These are phyloP conservation scores for Melanerpes aurifrons DNA, from an alignment of 2,113 vertebrate genomes.

Conservation along the genomic window DNA sequence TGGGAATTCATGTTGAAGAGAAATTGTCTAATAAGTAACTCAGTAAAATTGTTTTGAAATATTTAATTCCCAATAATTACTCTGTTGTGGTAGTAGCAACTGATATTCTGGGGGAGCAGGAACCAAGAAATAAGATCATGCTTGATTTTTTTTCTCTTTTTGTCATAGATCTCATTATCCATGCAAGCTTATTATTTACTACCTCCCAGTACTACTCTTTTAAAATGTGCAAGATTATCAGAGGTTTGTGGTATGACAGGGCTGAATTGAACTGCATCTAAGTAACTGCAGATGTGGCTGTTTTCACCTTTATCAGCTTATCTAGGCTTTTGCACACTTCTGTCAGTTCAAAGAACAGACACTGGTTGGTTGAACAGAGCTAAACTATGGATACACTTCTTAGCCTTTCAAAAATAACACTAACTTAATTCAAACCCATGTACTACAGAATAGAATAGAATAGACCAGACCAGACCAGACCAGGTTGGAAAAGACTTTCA, in stretches of 20 bases:
- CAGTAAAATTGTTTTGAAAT: not conserved
- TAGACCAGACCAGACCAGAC: no score
- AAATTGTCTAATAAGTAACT: not conserved
- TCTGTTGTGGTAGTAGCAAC: not conserved
- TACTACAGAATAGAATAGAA: not conserved
- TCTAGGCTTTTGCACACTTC: conserved; percentile 52
- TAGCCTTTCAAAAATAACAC: conserved; percentile 46
- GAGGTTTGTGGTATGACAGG: not conserved
- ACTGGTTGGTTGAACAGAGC: conserved; percentile 30
- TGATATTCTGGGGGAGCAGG: not conserved
- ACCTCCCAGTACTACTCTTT: not conserved
- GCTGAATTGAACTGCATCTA: conserved; percentile 34
- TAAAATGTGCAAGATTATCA: not conserved
- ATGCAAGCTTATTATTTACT: not conserved
- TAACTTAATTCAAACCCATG: conserved; percentile 37
- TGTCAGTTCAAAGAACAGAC: conserved; percentile 47
- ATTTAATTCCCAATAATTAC: not conserved
- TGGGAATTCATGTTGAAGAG: not conserved
- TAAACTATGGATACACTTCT: conserved; percentile 1
- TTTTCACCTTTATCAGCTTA: conserved; percentile 57
- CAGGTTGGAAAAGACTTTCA: no score
- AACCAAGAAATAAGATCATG: not conserved
- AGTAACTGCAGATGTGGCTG: conserved; percentile 6
- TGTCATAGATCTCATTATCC: not conserved
- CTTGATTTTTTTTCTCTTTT: no score